Evolutionary conservation across 2,797 vertebrate species (phyloP), one percentile per base, ranked within the genome.

Genomic region (Sebastes matsubarae): DNA sequence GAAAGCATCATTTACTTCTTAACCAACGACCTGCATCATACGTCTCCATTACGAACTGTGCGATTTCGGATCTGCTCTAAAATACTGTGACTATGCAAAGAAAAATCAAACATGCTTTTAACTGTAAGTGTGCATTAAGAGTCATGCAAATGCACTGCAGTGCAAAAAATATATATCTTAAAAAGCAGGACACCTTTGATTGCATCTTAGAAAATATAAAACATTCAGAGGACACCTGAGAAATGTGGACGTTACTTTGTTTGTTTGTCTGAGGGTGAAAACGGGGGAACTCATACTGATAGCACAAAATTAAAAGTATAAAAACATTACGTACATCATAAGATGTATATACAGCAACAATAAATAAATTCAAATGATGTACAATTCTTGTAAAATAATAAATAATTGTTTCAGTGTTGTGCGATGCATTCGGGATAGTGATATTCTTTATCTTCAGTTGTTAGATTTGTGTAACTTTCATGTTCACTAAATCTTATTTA

Each of bases 151-250:
- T 91, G 82, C 84, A 91, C 72, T 75, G 77, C 87, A 91, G 89
- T 94, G 90, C 91, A 95, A 94, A 94, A 94, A 92, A 89, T 91
- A 80, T 88, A 32, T 82, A 50, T 50, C 57, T 90, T 86, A 85
- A 88, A 93, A 94, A 89, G 85, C 90, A 83, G 84, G 84, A 87
- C 65, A 84, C 38, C 57, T 87, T 89, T 84, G 74, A 90, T 80
- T 79, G 82, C 83, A 85, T 87, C 81, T 85, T 93, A 92, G 80
- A 95, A 95, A 94, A 94, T 69, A 91, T 91, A 85, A 92, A 90
- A 95, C 92, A 92, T 93, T 94, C 88, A 90, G 82, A 93, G 81
- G 89, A 95, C 92, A 95, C 94, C 94, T 95, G 95, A 95, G 92
- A 94, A 93, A 94, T 93, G 92, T 87, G 90, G 84, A 90, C 59